Percentiles rank a stretch among this genome's conserved stretches.
These are phyloP conservation scores for Gymnodraco acuticeps DNA, from an alignment of 2,797 vertebrate genomes.

Conservation along the genomic window DNA sequence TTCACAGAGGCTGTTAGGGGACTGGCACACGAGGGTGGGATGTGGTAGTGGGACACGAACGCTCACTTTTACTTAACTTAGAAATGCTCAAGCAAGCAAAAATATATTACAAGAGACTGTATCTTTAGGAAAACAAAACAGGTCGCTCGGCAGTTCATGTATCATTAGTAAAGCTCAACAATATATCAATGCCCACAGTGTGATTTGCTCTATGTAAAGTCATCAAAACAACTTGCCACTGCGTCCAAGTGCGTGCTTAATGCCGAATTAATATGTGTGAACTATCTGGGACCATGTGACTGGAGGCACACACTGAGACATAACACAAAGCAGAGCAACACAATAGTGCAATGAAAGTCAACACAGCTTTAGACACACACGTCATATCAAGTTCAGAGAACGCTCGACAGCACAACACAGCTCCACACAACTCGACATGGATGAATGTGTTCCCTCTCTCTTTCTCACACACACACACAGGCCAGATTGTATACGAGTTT, in stretches of 20 bases:
- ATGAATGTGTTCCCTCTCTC: constrained; percentile 58
- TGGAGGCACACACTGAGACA: constrained; percentile 12
- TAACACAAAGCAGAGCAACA: constrained; percentile 31
- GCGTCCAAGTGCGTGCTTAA: neutral
- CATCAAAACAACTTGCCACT: neutral
- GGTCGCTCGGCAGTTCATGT: constrained; percentile 32
- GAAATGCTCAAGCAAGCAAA: constrained; percentile 53
- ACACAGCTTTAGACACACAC: constrained; percentile 49
- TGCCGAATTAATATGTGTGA: constrained; percentile 16
- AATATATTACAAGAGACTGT: constrained; percentile 42
- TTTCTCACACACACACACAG: constrained; percentile 56
- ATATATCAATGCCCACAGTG: constrained; percentile 19
- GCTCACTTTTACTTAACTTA: constrained; percentile 58
- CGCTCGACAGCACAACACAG: constrained; percentile 67
- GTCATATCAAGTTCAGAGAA: constrained; percentile 60
- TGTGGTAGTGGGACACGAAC: constrained; percentile 51
- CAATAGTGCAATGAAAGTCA: constrained; percentile 41
- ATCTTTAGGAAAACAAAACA: constrained; percentile 37
- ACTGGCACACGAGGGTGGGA: constrained; percentile 62
- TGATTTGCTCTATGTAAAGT: constrained; percentile 7
- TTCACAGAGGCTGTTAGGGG: constrained; percentile 75
- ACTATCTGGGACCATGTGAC: constrained; percentile 26
- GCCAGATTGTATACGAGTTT: constrained; percentile 80
- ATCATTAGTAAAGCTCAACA: constrained; percentile 23
- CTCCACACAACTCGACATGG: constrained; percentile 65